Percentiles rank a stretch among this genome's conserved stretches.
phyloP scores from a whole-genome alignment of 2,888 invertebrate genomes.

The Eupsilia transversa region DNA sequence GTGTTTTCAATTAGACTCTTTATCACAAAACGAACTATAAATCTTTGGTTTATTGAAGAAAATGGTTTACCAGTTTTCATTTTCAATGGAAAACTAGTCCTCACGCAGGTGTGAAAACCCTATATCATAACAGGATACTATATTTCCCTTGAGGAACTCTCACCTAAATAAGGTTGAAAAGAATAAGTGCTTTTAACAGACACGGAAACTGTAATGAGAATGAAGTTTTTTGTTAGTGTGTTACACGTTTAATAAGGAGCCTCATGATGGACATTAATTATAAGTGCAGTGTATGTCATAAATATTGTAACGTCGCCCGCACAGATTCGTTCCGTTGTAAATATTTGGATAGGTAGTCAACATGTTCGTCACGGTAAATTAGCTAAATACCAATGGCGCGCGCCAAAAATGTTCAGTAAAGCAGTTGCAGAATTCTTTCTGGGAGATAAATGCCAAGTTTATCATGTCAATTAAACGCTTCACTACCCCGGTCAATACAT shows the following conservation, averaged over 20 bases:
- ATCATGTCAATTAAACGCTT: no score
- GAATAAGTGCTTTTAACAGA: neutral
- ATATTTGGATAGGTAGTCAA: constrained; percentile 47
- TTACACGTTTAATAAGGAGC: constrained; percentile 13
- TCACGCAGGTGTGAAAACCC: neutral
- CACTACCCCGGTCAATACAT: neutral
- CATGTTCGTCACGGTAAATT: constrained; percentile 41
- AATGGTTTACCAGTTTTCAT: neutral
- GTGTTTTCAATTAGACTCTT: neutral
- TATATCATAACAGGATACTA: neutral
- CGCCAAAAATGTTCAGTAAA: constrained; percentile 11
- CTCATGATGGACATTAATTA: constrained; percentile 41
- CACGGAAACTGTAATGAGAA: constrained; percentile 1
- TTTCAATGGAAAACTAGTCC: neutral
- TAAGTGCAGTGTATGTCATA: constrained; percentile 1
- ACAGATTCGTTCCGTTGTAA: constrained; percentile 44
- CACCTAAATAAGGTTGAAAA: neutral
- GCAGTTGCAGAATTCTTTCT: neutral
- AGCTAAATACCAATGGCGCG: constrained; percentile 4
- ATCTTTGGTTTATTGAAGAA: neutral
- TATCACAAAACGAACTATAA: neutral
- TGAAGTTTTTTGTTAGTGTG: constrained; percentile 1
- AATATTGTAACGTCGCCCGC: constrained; percentile 3
- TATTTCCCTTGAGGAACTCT: neutral
- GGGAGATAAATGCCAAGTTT: neutral